Conservation (phyloP, 92 coral and sea anemone species). For the Parazoanthus swiftii region DNA sequence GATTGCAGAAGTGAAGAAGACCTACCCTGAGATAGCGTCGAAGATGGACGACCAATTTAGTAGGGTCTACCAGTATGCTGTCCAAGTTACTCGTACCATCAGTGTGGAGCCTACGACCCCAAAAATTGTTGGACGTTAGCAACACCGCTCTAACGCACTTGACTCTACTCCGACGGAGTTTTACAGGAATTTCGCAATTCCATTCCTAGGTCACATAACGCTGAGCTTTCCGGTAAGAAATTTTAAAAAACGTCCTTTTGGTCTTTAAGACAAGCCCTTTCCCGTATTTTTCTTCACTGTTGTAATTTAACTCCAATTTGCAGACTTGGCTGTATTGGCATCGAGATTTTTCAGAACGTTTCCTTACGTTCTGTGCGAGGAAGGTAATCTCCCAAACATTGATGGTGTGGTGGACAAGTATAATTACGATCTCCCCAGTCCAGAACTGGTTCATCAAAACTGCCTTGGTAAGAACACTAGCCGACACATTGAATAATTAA, state of each 20-base stretch:
- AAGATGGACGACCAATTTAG: no score
- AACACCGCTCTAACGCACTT: slow-evolving; percentile 7
- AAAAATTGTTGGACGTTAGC: background rate
- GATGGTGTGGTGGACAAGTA: slow-evolving; percentile 32
- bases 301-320: no score
- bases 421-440: slow-evolving; percentile 42
- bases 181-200: slow-evolving; percentile 18
- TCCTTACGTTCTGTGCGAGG: slow-evolving; percentile 39
- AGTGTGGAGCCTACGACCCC: no score
- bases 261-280: no score
- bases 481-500: background rate
- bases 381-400: slow-evolving; percentile 29
- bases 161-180: background rate
- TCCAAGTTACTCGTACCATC: no score
- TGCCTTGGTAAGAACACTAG: slow-evolving; percentile 26
- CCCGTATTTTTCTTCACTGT: background rate
- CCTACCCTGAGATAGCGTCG: no score
- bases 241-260: no score
- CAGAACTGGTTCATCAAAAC: slow-evolving; percentile 44
- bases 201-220: slow-evolving; percentile 1
- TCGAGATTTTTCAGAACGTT: slow-evolving; percentile 35
- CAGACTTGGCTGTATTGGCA: no score
- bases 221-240: background rate
- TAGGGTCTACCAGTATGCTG: background rate
- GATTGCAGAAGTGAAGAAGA: no score